phyloP scores from a whole-genome alignment of 1,140 invertebrate species.

The Acromyrmex echinatior region DNA sequence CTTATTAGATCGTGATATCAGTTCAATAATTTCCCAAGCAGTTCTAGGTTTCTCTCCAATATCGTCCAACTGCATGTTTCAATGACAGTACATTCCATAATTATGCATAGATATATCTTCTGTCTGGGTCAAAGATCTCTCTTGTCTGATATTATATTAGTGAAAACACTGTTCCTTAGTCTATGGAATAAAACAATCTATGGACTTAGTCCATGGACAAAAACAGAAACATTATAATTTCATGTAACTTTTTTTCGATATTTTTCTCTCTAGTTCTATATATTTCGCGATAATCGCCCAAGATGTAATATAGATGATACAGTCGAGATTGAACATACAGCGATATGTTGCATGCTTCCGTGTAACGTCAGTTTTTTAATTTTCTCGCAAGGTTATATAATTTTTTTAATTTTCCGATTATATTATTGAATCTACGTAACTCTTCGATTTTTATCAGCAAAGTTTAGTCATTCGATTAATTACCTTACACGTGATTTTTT shows the following conservation, averaged over 20 bases:
- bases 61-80: neutral
- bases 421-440: neutral
- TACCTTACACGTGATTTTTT: too few species aligned
- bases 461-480: neutral
- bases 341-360: neutral
- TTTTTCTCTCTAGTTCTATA: neutral
- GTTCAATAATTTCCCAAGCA: neutral
- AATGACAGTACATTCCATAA: neutral
- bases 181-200: neutral
- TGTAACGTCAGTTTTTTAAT: neutral
- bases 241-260: neutral
- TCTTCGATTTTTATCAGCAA: neutral
- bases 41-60: neutral
- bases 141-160: slow-evolving; percentile 1
- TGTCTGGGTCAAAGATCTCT: neutral
- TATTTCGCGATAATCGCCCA: neutral
- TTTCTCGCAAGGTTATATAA: neutral
- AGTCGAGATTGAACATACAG: neutral
- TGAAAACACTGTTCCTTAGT: neutral
- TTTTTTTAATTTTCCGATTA: neutral
- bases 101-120: neutral
- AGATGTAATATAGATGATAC: neutral
- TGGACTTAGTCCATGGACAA: neutral
- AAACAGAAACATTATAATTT: slow-evolving; percentile 1
- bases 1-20: neutral